Base-by-base conservation (phyloP, 1,140 invertebrate genomes). In the Homarus americanus region DNA sequence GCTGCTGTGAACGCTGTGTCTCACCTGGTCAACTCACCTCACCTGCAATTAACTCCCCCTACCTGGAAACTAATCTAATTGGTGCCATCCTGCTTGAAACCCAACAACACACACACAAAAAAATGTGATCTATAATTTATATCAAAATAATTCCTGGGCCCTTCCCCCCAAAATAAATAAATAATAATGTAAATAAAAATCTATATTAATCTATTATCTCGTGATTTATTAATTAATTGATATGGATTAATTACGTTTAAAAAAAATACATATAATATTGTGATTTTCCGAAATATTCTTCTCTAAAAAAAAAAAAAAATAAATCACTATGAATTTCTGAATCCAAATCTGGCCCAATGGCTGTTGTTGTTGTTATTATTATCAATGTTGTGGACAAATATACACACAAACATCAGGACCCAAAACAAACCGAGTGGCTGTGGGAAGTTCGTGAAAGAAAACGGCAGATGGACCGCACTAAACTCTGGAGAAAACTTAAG, bases 371-470 rank as follows among this genome's bases (percentile, higher is more conserved):
- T n/a, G n/a, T n/a, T n/a, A n/a, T n/a, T n/a, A n/a, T n/a, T n/a
- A n/a, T n/a, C n/a, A n/a, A n/a, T n/a, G n/a, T n/a, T n/a, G n/a
- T n/a, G n/a, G n/a, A n/a, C n/a, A n/a, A n/a, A n/a, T n/a, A n/a
- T n/a, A n/a, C n/a, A n/a, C n/a, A n/a, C 44, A 4, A 4, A 7
- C 44, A 20, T 72, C 78, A 97, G 96, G 96, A 98, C 95, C 96
- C 97, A 12, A 97, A 97, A 95, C 96, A 98, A 94, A 97, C 97
- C 24, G 97, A 98, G 93, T 98, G 97, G 96, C 94, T 97, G 28
- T 98, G 98, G 98, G 97, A 97, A 91, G 95, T 96, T 93, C 95
- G 96, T 69, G 97, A 98, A 94, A 95, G 96, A 92, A 95, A 96
- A 38, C 95, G 96, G 82, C 97, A 98, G 93, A 96, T 96, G 93